A percentile compares a stretch with the other conserved stretches of the same genome.
Conservation (phyloP, 2,888 invertebrate genomes). For the Oxytorus armatus region DNA sequence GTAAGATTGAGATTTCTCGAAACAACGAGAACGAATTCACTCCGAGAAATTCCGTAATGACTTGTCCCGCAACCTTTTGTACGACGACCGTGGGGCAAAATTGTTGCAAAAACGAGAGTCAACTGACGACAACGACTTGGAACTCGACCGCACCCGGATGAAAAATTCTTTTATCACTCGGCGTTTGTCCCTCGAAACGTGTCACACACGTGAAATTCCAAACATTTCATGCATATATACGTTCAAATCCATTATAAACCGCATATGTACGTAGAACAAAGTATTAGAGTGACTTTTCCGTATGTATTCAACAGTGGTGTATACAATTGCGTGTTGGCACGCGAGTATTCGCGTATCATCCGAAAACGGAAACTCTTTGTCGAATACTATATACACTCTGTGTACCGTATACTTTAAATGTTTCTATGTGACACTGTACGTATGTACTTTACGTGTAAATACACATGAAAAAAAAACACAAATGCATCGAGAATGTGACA, state of each 20-base stretch:
- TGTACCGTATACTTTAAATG: constrained; percentile 25
- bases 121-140: constrained; percentile 68
- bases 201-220: neutral
- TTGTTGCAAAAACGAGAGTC: constrained; percentile 67
- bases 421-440: constrained; percentile 13
- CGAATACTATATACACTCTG: constrained; percentile 32
- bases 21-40: constrained; percentile 12
- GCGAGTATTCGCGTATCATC: constrained; percentile 53
- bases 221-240: neutral
- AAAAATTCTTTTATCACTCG: constrained; percentile 47
- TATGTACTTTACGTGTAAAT: constrained; percentile 3
- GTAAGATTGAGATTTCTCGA: too few species aligned
- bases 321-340: constrained; percentile 5
- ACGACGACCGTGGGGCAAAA: constrained; percentile 32
- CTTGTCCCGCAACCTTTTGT: constrained; percentile 12
- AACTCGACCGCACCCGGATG: constrained; percentile 52
- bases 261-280: constrained; percentile 16
- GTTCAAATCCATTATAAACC: too few species aligned
- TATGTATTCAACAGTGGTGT: constrained; percentile 2
- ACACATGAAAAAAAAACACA: neutral
- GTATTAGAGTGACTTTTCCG: constrained; percentile 15
- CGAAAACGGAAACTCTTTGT: constrained; percentile 62
- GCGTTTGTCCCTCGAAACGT: constrained; percentile 5
- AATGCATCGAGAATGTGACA: constrained; percentile 22
- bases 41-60: constrained; percentile 33